These are phyloP conservation scores for Gobiocypris rarus DNA, from an alignment of 2,113 vertebrate species.

Conservation along the genomic window DNA sequence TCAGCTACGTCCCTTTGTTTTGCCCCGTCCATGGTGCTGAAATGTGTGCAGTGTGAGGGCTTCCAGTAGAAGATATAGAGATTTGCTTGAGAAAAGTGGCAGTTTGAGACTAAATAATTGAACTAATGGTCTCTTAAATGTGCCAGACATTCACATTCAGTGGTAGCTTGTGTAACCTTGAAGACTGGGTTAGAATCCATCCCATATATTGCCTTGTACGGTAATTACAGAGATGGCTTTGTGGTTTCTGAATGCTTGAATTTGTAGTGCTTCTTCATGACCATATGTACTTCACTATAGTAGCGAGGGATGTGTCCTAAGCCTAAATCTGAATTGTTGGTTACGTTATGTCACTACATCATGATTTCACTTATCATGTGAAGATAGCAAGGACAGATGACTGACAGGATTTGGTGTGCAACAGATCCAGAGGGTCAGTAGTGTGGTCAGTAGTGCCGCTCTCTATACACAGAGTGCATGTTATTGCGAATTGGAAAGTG, in stretches of 20 bases:
- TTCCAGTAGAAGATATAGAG: neutral
- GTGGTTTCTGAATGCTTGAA: neutral
- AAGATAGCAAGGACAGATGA: no score
- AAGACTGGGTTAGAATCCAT: neutral
- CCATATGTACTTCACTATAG: neutral
- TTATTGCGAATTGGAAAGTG: no score
- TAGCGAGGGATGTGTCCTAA: neutral
- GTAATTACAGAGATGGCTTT: constrained; percentile 6
- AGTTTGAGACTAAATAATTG: neutral
- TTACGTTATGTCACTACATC: no score
- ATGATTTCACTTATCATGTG: no score
- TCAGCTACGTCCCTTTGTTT: neutral
- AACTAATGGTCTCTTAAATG: neutral
- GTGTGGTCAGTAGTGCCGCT: no score
- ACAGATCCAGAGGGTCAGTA: no score
- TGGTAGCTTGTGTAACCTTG: neutral
- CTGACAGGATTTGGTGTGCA: no score
- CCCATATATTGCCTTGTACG: neutral
- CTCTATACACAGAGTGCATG: no score
- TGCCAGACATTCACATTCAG: neutral
- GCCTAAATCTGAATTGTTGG: no score
- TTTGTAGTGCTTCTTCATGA: neutral
- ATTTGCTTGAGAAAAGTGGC: neutral
- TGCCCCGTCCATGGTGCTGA: constrained; percentile 1
- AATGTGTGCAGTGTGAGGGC: neutral